Percentiles rank a stretch among this genome's conserved stretches.
phyloP scores from a whole-genome alignment of 1,140 invertebrate genomes.

The Papilio machaon region DNA sequence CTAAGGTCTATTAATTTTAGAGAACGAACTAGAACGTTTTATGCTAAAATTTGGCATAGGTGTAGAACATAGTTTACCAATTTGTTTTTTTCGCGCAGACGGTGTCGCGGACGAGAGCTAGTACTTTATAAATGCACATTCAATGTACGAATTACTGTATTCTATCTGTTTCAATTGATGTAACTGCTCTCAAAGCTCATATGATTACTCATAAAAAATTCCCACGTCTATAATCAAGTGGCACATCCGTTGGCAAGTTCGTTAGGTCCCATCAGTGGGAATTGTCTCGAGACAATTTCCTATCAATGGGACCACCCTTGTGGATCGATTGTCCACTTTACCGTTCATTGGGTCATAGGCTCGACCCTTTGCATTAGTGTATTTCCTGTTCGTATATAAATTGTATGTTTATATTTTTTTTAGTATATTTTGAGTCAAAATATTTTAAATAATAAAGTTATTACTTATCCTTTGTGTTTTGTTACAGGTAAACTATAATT shows the following conservation, averaged over 20 bases:
- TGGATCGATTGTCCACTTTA: slow-evolving; percentile 59
- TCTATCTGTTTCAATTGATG: not conserved
- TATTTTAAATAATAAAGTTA: not conserved
- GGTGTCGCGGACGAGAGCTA: no score
- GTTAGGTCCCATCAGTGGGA: slow-evolving; percentile 39
- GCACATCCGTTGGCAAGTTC: slow-evolving; percentile 25
- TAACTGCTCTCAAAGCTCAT: not conserved
- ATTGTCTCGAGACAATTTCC: slow-evolving; percentile 39
- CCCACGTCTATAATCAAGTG: slow-evolving; percentile 26
- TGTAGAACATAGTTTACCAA: no score
- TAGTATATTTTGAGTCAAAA: not conserved
- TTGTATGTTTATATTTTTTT: slow-evolving; percentile 38
- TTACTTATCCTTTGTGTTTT: not conserved
- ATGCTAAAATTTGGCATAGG: no score
- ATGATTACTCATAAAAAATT: slow-evolving; percentile 9
- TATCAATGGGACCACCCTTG: slow-evolving; percentile 49
- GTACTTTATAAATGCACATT: not conserved
- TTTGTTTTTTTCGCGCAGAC: no score
- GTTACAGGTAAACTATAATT: not conserved
- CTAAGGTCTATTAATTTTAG: no score
- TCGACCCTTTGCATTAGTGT: slow-evolving; percentile 43
- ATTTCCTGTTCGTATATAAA: slow-evolving; percentile 47
- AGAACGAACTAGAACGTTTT: no score
- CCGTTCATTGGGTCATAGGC: slow-evolving; percentile 50
- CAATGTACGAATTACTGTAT: not conserved